Percentiles rank a stretch among this genome's conserved stretches.
phyloP scores from a whole-genome alignment of 2,888 invertebrate genomes.

The Andrena haemorrhoa region DNA sequence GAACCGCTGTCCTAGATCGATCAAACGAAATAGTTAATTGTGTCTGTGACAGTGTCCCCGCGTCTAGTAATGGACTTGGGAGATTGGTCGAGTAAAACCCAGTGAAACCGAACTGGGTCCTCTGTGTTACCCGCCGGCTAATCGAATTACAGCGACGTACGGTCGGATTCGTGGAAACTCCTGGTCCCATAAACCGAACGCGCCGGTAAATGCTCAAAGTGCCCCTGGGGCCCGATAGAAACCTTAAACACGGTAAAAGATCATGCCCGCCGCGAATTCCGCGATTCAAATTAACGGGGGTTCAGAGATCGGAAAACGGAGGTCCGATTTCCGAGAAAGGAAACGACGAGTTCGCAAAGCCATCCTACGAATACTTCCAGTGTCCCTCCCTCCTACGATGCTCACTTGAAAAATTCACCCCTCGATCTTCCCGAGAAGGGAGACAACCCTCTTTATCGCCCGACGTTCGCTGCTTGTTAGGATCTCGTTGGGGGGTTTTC shows the following conservation, averaged over 20 bases:
- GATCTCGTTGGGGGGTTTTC: conserved; percentile 20
- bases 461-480: conserved; percentile 50
- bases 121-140: conserved; percentile 59
- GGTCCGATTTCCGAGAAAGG: background rate
- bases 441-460: conserved; percentile 57
- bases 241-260: conserved; percentile 17
- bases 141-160: conserved; percentile 68
- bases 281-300: conserved; percentile 18
- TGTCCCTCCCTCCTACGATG: background rate
- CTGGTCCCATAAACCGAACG: conserved; percentile 31
- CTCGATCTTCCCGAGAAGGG: conserved; percentile 39
- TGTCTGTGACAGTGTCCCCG: conserved; percentile 42
- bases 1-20: conserved; percentile 35
- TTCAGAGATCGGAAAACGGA: background rate
- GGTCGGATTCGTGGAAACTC: conserved; percentile 61
- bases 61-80: conserved; percentile 50
- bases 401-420: conserved; percentile 54
- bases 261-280: background rate
- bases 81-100: conserved; percentile 56
- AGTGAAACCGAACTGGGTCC: conserved; percentile 63
- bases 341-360: conserved; percentile 6
- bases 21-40: conserved; percentile 53
- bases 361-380: conserved; percentile 22
- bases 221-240: conserved; percentile 20
- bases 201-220: conserved; percentile 29